These are phyloP conservation scores for Onychomys torridus DNA, from an alignment of 2,797 vertebrate genomes.

Conservation along the genomic window DNA sequence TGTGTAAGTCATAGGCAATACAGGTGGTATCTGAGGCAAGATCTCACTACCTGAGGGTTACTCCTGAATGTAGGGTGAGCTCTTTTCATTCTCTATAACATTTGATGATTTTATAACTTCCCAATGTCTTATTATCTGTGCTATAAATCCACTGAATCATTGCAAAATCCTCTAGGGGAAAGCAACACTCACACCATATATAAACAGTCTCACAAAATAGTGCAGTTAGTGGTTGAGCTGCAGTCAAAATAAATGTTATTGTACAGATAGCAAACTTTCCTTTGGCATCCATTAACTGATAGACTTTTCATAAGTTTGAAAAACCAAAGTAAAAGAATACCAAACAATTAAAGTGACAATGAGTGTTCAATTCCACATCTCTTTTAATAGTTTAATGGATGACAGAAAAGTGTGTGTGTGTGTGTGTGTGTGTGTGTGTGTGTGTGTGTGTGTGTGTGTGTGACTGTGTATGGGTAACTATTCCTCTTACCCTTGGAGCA, in stretches of 20 bases:
- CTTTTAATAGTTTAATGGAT: not conserved
- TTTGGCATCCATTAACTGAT: not conserved
- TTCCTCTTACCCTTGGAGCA: not conserved
- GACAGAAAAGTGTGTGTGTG: not conserved
- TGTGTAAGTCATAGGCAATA: not conserved
- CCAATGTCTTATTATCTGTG: not conserved
- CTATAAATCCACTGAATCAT: slow-evolving; percentile 46
- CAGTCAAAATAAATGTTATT: slow-evolving; percentile 43
- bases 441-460: not conserved
- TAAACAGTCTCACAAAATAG: slow-evolving; percentile 23
- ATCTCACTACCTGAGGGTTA: not conserved
- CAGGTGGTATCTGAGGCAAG: not conserved
- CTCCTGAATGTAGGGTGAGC: not conserved
- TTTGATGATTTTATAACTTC: slow-evolving; percentile 21
- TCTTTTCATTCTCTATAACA: slow-evolving; percentile 54
- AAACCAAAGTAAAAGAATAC: not conserved
- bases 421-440: not conserved
- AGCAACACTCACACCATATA: not conserved
- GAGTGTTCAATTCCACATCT: not conserved
- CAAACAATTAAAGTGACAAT: not conserved
- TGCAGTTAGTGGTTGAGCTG: not conserved
- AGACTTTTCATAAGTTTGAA: not conserved
- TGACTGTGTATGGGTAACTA: not conserved
- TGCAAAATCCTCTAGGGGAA: slow-evolving; percentile 31
- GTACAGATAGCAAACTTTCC: slow-evolving; percentile 1